Conservation (phyloP, 2,797 vertebrate genomes). For the Phataginus tetradactyla region DNA sequence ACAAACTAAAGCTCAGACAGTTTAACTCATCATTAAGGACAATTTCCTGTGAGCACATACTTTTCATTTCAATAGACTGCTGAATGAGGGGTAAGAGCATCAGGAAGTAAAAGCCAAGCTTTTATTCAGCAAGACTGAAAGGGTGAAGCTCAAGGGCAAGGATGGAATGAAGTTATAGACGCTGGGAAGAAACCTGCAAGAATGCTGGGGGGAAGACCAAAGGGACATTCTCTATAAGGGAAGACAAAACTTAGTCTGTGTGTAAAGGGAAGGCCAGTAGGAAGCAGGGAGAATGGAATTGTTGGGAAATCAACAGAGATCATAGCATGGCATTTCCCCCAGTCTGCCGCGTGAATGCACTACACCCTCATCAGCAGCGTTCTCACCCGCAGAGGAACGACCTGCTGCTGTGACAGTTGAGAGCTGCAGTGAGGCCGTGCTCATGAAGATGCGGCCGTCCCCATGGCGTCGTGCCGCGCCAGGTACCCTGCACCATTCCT, state of each 20-base stretch:
- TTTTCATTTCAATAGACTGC: background rate
- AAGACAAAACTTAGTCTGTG: constrained; percentile 27
- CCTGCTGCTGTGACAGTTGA: constrained; percentile 7
- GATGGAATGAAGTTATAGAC: background rate
- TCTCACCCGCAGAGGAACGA: background rate
- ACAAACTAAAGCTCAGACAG: background rate
- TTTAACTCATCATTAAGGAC: background rate
- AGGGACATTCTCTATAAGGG: background rate
- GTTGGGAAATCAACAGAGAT: constrained; percentile 30
- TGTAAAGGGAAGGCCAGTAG: background rate
- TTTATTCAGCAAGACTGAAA: constrained; percentile 41
- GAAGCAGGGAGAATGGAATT: constrained; percentile 33
- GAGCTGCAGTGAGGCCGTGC: background rate
- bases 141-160: background rate
- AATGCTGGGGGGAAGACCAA: background rate
- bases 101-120: background rate
- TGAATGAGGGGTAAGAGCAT: constrained; percentile 11
- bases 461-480: background rate
- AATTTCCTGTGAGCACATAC: background rate
- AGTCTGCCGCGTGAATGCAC: background rate
- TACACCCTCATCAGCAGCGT: constrained; percentile 21
- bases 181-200: background rate
- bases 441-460: constrained; percentile 23
- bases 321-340: background rate
- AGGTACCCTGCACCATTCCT: constrained; percentile 55